Conservation (phyloP, 2,113 vertebrate species). For the Romanogobio albipinnatus region DNA sequence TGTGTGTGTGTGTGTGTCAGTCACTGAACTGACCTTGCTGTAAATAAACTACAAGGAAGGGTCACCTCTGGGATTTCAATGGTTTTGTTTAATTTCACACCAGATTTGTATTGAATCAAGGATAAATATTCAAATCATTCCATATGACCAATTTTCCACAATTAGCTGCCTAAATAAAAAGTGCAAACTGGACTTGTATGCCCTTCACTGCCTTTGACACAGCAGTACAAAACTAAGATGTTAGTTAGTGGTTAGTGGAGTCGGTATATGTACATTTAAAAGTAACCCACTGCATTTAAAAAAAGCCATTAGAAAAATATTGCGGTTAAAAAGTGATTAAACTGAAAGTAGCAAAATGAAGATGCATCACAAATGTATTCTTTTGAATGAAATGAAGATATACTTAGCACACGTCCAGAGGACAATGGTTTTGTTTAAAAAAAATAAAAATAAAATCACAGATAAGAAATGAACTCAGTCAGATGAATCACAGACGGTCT, state of each 20-base stretch:
- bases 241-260: background rate
- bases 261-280: background rate
- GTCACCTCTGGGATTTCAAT: slow-evolving; percentile 32
- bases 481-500: slow-evolving; percentile 5
- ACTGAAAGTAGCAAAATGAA: slow-evolving; percentile 36
- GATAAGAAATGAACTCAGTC: slow-evolving; percentile 31
- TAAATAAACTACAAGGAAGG: background rate
- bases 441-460: background rate
- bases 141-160: slow-evolving; percentile 29
- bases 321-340: slow-evolving; percentile 42
- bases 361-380: slow-evolving; percentile 17
- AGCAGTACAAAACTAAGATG: slow-evolving; percentile 36
- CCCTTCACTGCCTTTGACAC: slow-evolving; percentile 33
- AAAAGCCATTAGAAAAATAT: slow-evolving; percentile 57
- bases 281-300: slow-evolving; percentile 1
- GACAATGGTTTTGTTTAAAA: background rate
- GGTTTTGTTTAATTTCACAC: slow-evolving; percentile 50
- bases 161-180: slow-evolving; percentile 57
- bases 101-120: slow-evolving; percentile 26
- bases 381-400: slow-evolving; percentile 29
- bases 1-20: background rate
- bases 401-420: background rate
- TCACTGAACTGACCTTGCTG: slow-evolving; percentile 21
- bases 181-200: slow-evolving; percentile 42
- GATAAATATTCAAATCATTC: slow-evolving; percentile 34